Base-by-base conservation (phyloP, 1,140 invertebrate species). In the Tetramorium alpestre region DNA sequence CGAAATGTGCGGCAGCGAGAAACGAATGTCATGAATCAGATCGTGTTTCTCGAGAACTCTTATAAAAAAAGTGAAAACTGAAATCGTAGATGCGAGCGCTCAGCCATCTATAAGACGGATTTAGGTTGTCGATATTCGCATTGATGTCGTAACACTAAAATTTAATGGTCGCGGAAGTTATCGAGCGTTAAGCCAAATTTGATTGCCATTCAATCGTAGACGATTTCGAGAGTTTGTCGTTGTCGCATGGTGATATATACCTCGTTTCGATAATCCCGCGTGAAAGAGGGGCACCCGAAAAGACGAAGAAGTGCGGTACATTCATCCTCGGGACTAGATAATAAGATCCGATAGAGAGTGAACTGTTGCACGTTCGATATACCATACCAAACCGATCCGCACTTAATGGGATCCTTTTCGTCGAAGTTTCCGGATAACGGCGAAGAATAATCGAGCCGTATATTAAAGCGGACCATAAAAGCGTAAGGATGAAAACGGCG, bases 361-460 rank as follows among this genome's bases (percentile, higher is more conserved):
- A 89, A 81, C 33, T 51, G 87, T 88, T 80, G 65, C 87, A 11
- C 56, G 38, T 80, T 58, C 65, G 56, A 82, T 54, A 54, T 88
- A 28, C 54, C 25, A 78, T 28, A 78, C 49, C 73, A 62, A 67
- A 81, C 49, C 41, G 84, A 67, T 76, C 75, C 41, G 33, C 65
- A 49, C 70, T 85, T 90, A 90, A 90, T 82, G 76, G 80, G 60
- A 76, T 88, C 62, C 65, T 89, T 90, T 85, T 85, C 62, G 80
- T 62, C 73, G 49, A 90, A 90, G 88, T 90, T 90, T 90, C 69
- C 49, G 62, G 80, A 87, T 87, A 87, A 85, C 75, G 69, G 62
- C 73, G 69, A 90, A 88, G 88, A 90, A 90, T 90, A 90, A 90
- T 90, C 89, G 89, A 69, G 54, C 62, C 89, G 85, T 90, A 90